Evolutionary conservation across 1,140 invertebrate genomes (phyloP), one percentile per base, ranked within the genome.

Genomic region (Copidosoma floridanum): DNA sequence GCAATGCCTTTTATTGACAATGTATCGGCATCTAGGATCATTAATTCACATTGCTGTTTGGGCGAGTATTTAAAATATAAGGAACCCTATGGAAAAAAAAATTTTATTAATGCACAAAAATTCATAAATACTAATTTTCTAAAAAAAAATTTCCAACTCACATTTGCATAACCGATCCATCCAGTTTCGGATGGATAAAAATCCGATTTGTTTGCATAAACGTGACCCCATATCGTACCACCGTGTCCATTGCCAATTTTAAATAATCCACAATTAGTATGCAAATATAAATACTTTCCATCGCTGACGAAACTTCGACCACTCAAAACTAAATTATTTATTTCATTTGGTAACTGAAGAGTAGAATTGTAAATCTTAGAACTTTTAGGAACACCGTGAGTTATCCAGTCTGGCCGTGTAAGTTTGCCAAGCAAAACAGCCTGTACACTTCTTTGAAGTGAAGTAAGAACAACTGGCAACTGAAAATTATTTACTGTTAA

Each of bases 221-320:
- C 79, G 75, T 93, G 89, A 26, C 93, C 93, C 81, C 90, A 91
- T 61, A 94, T 85, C 11, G 94, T 95, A 65, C 90, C 92, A 37
- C 90, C 89, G 79, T 94, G 96, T 18, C 95, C 95, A 64, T 93
- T 93, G 7, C 95, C 95, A 66, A 98, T 88, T 82, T 97, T 97
- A 29, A 92, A 83, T 44, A 96, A 81, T 8, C 93, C 89, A 63
- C 71, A 68, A 71, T 69, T 88, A 1, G 87, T 67, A 86, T 89
- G 70, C 3, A 97, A 76, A 78, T 94, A 97, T 23, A 98, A 81
- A 77, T 88, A 95, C 64, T 88, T 86, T 21, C 95, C 95, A 81
- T 97, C 94, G 71, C 91, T 93, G 4, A 78, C 76, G 58, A 81
- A 80, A 67, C 79, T 80, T 66, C 71, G 66, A 87, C 89, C 71